Percentiles rank a stretch among this genome's conserved stretches.
Evolutionary conservation across 2,797 vertebrate genomes (phyloP).

Genomic region (Pipistrellus nathusii): DNA sequence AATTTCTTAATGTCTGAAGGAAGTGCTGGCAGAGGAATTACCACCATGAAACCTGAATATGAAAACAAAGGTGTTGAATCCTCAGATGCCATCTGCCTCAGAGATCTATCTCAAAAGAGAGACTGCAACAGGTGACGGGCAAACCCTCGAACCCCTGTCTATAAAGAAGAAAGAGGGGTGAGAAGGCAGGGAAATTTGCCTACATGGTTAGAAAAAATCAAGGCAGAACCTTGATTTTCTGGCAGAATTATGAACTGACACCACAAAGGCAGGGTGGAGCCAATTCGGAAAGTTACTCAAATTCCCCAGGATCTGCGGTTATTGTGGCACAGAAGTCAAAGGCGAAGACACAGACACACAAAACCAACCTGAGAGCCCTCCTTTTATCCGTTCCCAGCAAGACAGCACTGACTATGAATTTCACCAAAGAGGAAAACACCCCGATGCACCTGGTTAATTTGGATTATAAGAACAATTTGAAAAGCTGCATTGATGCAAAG

Average conservation of each 20-base stretch:
- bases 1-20: neutral
- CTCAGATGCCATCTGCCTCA: neutral
- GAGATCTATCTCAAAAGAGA: neutral
- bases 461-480: neutral
- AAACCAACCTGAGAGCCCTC: conserved; percentile 19
- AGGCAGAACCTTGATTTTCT: neutral
- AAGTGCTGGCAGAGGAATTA: neutral
- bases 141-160: neutral
- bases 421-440: conserved; percentile 20
- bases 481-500: neutral
- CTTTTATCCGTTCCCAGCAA: neutral
- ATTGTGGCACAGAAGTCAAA: neutral
- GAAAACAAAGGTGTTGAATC: neutral
- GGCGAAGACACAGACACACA: neutral
- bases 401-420: neutral
- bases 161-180: neutral
- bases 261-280: neutral
- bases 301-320: neutral
- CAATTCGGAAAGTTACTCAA: neutral
- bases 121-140: neutral
- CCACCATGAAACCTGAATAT: neutral
- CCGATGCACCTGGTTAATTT: neutral
- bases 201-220: neutral
- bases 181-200: neutral
- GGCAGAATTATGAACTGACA: neutral